Conservation (phyloP, 2,888 invertebrate species). For the Sepioteuthis lessoniana region DNA sequence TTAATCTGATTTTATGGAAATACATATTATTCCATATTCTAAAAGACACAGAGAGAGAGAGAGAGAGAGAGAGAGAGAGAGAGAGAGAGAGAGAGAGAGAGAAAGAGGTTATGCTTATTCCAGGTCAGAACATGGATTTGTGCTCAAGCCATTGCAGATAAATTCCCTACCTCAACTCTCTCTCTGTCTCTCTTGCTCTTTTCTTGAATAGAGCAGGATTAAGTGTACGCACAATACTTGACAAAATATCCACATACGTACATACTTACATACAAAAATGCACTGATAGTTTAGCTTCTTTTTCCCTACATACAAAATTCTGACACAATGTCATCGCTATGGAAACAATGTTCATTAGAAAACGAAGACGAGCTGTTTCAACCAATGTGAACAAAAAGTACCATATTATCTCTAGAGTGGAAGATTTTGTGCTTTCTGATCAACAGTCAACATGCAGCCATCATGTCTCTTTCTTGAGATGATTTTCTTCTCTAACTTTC, state of each 20-base stretch:
- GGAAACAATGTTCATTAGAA: constrained; percentile 23
- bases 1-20: too few relatives aligned
- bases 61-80: not conserved
- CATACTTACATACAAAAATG: not conserved
- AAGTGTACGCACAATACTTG: not conserved
- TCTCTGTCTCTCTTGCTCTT: too few relatives aligned
- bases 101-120: not conserved
- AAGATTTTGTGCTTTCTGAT: not conserved
- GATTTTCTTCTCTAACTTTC: not conserved
- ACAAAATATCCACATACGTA: not conserved
- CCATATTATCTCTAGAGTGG: not conserved
- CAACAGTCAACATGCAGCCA: not conserved
- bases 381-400: not conserved
- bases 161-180: not conserved
- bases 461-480: not conserved
- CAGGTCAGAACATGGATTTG: constrained; percentile 3
- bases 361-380: not conserved
- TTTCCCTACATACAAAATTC: not conserved
- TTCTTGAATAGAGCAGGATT: not conserved
- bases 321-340: constrained; percentile 15
- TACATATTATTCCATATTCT: too few relatives aligned
- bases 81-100: not conserved
- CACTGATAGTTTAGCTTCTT: not conserved
- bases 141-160: not conserved
- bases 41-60: not conserved